These are phyloP conservation scores for Damaliscus lunatus DNA, from an alignment of 2,113 vertebrate species.

Conservation along the genomic window DNA sequence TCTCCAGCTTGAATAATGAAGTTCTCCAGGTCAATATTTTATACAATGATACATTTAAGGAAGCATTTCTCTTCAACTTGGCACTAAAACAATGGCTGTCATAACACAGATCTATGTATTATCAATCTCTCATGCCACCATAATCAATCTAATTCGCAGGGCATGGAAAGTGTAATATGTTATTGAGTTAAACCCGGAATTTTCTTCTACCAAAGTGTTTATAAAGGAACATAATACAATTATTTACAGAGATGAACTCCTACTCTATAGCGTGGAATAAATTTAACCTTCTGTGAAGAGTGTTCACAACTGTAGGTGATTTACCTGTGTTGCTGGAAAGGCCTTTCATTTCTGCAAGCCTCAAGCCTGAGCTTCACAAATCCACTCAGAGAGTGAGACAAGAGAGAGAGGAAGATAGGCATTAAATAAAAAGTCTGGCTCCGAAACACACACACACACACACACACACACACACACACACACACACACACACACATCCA, in stretches of 20 bases:
- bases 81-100: constrained; percentile 93
- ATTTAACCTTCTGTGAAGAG: constrained; percentile 73
- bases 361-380: constrained; percentile 51
- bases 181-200: constrained; percentile 86
- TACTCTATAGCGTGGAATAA: constrained; percentile 67
- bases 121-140: constrained; percentile 88
- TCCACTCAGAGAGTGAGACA: not conserved
- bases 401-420: not conserved
- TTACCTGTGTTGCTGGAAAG: constrained; percentile 70
- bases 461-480: accelerated
- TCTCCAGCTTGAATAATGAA: constrained; percentile 92
- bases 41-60: constrained; percentile 94
- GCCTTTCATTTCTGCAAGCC: not conserved
- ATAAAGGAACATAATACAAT: constrained; percentile 77
- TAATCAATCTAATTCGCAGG: constrained; percentile 91
- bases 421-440: constrained; percentile 3
- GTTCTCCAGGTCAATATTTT: constrained; percentile 94
- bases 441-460: not conserved
- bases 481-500: not conserved
- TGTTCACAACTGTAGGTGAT: constrained; percentile 63
- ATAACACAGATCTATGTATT: constrained; percentile 89
- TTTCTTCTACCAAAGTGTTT: constrained; percentile 81
- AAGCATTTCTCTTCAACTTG: constrained; percentile 86
- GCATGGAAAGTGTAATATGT: constrained; percentile 82
- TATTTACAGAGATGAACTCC: constrained; percentile 78